Percentiles rank a stretch among this genome's conserved stretches.
phyloP scores from a whole-genome alignment of 2,888 invertebrate genomes.

The Thyatira batis region DNA sequence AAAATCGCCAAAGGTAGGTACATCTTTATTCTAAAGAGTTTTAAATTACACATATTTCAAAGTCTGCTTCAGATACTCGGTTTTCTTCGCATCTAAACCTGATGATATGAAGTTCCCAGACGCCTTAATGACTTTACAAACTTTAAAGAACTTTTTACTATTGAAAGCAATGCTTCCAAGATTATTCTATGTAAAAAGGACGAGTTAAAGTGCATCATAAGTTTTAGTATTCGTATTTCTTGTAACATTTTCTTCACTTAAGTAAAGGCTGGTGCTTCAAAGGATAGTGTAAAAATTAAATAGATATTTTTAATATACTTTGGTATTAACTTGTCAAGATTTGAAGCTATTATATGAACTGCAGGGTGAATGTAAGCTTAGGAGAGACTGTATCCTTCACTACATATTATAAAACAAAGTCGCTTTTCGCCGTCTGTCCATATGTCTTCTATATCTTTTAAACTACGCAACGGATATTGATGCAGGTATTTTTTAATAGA shows the following conservation, averaged over 20 bases:
- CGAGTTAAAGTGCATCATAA: background rate
- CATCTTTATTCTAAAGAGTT: background rate
- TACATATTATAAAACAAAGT: no score
- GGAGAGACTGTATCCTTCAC: no score
- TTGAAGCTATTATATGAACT: no score
- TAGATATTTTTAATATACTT: no score
- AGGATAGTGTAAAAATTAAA: background rate
- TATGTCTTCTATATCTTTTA: no score
- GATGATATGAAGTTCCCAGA: background rate
- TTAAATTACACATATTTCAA: background rate
- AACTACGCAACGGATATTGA: no score
- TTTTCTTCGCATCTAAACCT: background rate
- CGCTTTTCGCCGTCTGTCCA: no score
- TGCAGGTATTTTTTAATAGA: no score
- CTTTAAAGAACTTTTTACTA: background rate
- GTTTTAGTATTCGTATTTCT: background rate
- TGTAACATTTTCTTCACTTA: background rate
- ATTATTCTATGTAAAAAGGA: background rate
- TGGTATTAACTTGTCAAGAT: no score
- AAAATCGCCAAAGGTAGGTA: background rate
- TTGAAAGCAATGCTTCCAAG: background rate
- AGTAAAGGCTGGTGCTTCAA: background rate
- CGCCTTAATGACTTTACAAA: background rate
- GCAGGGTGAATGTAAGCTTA: no score
- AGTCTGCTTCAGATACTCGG: background rate